Evolutionary conservation across 2,888 invertebrate species (phyloP), one percentile per base, ranked within the genome.

Genomic region (Netelia fuscicornis): DNA sequence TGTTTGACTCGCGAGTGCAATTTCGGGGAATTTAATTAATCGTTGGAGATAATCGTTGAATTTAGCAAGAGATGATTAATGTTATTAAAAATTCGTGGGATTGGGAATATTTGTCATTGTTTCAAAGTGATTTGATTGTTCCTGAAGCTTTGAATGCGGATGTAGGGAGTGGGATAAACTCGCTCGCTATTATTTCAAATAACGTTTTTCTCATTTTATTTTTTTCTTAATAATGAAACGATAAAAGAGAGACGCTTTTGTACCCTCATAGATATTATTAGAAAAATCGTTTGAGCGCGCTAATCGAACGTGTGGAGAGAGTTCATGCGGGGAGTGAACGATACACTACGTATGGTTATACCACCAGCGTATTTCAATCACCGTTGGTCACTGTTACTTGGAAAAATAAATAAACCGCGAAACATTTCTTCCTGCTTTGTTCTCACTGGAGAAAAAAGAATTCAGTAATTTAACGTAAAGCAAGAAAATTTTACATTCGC

Each of bases 251-350:
- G 23, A 58, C 25, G 48, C 72, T 72, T 72, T 80, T 80, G 65
- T 80, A 44, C 17, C 42, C 2, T 37, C 17, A 64, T 56, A 58
- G 77, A 58, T 84, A 84, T 84, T 84, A 74, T 81, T 84, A 81
- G 81, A 81, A 67, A 58, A 80, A 65, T 6, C 68, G 37, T 84
- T 74, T 78, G 64, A 84, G 78, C 81, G 74, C 62, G 72, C 44
- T 80, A 65, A 80, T 80, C 42, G 56, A 84, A 62, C 68, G 44
- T 60, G 37, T 37, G 8, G 37, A 0, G 30, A 70, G 68, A 65
- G 72, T 76, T 72, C 72, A 65, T 65, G 20, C 23, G 13, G 17
- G 56, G 67, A 37, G 37, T 37, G 2, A 8, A 68, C 65, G 72
- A 20, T 48, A 58, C 30, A 65, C 37, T 44, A 64, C 17, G 25